These are phyloP conservation scores for Hybognathus amarus DNA, from an alignment of 2,797 vertebrate genomes.

Conservation along the genomic window DNA sequence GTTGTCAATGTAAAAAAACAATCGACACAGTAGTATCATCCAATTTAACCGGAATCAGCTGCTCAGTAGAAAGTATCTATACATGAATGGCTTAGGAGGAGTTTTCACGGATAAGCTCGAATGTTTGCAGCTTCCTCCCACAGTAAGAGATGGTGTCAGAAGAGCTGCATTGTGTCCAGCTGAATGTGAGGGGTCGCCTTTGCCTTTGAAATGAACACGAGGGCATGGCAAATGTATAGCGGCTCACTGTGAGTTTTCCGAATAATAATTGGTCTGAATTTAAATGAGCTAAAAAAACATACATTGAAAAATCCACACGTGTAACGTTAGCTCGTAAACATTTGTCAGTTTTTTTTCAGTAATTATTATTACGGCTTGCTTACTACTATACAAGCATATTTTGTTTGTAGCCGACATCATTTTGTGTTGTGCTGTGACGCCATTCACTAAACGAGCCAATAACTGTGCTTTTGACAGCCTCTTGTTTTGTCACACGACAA, in stretches of 20 bases:
- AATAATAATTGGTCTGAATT: neutral
- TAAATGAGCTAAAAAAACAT: neutral
- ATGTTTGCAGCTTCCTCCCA: conserved; percentile 39
- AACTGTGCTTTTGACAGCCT: neutral
- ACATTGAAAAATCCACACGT: neutral
- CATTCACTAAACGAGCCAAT: neutral
- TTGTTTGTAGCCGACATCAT: neutral
- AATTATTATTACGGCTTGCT: neutral
- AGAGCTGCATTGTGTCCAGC: conserved; percentile 73
- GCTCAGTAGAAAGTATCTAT: neutral
- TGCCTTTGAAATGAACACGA: conserved; percentile 12
- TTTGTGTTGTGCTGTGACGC: neutral
- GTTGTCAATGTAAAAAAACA: too few relatives aligned
- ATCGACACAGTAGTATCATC: too few relatives aligned
- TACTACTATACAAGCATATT: neutral
- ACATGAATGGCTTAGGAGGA: neutral
- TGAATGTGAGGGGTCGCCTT: conserved; percentile 43
- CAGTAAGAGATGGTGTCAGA: conserved; percentile 56
- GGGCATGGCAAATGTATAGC: neutral
- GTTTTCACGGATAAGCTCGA: conserved; percentile 46
- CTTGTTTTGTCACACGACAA: neutral
- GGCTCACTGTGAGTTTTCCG: neutral
- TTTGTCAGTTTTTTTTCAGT: neutral
- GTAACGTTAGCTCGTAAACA: neutral
- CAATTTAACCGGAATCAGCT: neutral